A percentile compares a stretch with the other conserved stretches of the same genome.
Evolutionary conservation across 2,888 invertebrate species (phyloP).

Genomic region (Ichneumoninae sp.): DNA sequence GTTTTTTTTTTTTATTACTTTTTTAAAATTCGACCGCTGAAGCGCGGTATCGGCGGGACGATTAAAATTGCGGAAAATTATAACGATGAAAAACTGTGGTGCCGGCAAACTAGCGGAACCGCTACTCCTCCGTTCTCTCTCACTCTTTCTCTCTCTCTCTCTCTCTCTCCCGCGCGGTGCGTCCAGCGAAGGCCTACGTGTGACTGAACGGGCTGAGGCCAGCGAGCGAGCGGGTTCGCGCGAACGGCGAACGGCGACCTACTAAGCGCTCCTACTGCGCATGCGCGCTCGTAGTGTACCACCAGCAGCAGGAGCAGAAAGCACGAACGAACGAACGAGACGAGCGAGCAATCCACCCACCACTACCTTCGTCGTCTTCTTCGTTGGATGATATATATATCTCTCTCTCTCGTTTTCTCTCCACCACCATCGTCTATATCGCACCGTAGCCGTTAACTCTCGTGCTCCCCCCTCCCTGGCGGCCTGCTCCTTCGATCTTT

Average conservation of each 20-base stretch:
- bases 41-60: neutral
- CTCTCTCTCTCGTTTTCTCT: constrained; percentile 8
- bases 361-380: constrained; percentile 48
- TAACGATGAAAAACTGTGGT: constrained; percentile 36
- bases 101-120: constrained; percentile 48
- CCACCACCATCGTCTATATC: constrained; percentile 17
- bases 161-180: constrained; percentile 49
- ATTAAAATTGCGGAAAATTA: constrained; percentile 12
- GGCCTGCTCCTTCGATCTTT: constrained; percentile 10
- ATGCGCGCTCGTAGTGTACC: constrained; percentile 63
- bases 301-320: constrained; percentile 40
- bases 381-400: constrained; percentile 40
- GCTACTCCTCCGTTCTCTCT: constrained; percentile 58
- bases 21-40: neutral
- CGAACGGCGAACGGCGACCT: constrained; percentile 73
- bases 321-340: constrained; percentile 63
- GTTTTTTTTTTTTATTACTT: constrained; percentile 7
- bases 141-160: constrained; percentile 7
- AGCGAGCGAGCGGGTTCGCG: constrained; percentile 72
- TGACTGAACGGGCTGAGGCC: constrained; percentile 70
- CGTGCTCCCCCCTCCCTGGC: constrained; percentile 22
- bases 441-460: constrained; percentile 36
- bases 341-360: constrained; percentile 73
- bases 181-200: constrained; percentile 70
- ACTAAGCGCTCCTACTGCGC: constrained; percentile 72